These are phyloP conservation scores for Mormoops blainvillei DNA, from an alignment of 2,113 vertebrate genomes.

Conservation along the genomic window DNA sequence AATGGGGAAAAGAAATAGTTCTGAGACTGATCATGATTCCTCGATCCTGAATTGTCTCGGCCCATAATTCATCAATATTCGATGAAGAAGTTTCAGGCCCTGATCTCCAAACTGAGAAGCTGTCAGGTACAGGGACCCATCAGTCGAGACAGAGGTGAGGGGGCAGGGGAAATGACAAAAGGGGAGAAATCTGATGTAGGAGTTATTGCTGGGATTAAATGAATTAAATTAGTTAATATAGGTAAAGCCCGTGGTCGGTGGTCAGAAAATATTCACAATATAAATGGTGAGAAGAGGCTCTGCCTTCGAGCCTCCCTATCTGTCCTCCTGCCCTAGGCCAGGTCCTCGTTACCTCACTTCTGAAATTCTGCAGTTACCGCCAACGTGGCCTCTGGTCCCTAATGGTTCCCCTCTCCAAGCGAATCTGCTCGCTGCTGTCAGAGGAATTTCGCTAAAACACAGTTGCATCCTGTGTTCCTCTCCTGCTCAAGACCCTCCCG, in stretches of 20 bases:
- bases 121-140: background rate
- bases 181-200: background rate
- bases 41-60: background rate
- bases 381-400: background rate
- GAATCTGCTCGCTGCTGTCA: background rate
- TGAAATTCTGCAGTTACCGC: background rate
- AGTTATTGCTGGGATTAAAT: background rate
- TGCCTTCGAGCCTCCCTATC: background rate
- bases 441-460: background rate
- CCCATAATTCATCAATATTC: background rate
- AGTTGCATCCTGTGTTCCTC: background rate
- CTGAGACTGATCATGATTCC: background rate
- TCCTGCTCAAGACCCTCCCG: background rate
- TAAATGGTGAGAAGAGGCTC: background rate
- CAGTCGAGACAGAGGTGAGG: background rate
- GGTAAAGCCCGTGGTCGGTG: background rate
- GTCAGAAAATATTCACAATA: background rate
- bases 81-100: background rate
- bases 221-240: background rate
- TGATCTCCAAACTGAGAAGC: background rate
- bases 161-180: too few relatives aligned
- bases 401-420: background rate
- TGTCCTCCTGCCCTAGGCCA: background rate
- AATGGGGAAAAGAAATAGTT: background rate
- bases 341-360: background rate